Conservation (phyloP, 1,140 invertebrate genomes). For the Pantala flavescens region DNA sequence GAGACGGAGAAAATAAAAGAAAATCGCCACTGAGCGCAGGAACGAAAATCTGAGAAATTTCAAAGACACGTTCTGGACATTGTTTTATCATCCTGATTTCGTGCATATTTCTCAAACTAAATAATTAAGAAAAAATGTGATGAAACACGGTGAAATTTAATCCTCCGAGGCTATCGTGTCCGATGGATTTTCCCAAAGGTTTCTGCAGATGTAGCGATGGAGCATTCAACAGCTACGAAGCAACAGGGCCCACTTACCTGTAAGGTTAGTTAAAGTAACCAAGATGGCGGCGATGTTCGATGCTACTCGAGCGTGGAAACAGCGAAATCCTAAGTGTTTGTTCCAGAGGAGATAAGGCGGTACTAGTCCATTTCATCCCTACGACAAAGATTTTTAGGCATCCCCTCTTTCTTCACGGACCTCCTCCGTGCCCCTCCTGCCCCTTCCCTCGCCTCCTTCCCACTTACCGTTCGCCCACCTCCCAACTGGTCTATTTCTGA, state of each 20-base stretch:
- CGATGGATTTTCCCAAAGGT: too few species aligned
- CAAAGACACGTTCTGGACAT: too few species aligned
- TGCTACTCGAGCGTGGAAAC: neutral
- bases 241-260: neutral
- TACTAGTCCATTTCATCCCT: constrained; percentile 9
- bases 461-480: neutral
- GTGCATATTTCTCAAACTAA: too few species aligned
- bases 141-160: too few species aligned
- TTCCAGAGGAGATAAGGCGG: neutral
- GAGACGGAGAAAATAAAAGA: too few species aligned
- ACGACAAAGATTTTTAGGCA: constrained; percentile 9
- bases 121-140: too few species aligned
- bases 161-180: too few species aligned
- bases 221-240: neutral
- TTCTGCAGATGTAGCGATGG: neutral
- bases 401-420: neutral
- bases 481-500: neutral
- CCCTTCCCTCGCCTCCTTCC: neutral
- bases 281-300: neutral
- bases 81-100: too few species aligned
- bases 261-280: neutral
- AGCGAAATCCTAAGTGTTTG: neutral
- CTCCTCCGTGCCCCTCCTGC: neutral
- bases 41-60: too few species aligned
- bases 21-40: too few species aligned